Evolutionary conservation across 2,797 vertebrate species (phyloP), one percentile per base, ranked within the genome.

Genomic region (Propithecus perrieri): DNA sequence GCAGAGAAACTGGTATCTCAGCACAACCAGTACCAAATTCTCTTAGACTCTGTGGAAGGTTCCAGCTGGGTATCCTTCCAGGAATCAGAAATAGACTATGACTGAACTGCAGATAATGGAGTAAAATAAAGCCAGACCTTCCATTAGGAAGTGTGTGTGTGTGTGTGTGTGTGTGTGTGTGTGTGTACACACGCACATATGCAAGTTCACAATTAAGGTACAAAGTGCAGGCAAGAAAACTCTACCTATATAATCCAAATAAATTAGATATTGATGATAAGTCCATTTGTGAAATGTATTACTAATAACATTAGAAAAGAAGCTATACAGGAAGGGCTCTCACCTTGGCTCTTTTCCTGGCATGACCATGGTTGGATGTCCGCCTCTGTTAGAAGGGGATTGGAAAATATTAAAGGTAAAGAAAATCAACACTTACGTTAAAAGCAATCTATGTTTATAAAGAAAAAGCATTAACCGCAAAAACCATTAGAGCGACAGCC

Each of bases 271-370:
- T 12, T 48, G 41, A 10, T 80, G 75, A 26, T 50, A 88, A 67
- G 30, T 46, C 38, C n/a, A 80, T 14, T 65, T 72, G 18, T 55
- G 6, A 80, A 69, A 83, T 30, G 6, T 55, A 59, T 48, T 57
- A 94, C 48, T 57, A 81, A 30, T 38, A 71, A 59, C 12, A 84
- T 48, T 18, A 59, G 50, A 85, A 48, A 92, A 48, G 28, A 7
- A 0, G 17, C 57, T 94, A 53, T 0, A 38, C 30, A 63, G 26
- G 88, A 89, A n/a, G 57, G 53, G 48, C 10, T 97, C 98, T 98
- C 98, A 99, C 99, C 99, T 99, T 99, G 98, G 99, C 99, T 99
- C 99, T 99, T 98, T 99, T 99, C 98, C 99, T 99, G 88, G 99
- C 98, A 97, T 99, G 99, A 78, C 99, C 99, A 24, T 99, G 99